A percentile compares a stretch with the other conserved stretches of the same genome.
phyloP scores from a whole-genome alignment of 2,113 vertebrate genomes.

The Puntigrus tetrazona region DNA sequence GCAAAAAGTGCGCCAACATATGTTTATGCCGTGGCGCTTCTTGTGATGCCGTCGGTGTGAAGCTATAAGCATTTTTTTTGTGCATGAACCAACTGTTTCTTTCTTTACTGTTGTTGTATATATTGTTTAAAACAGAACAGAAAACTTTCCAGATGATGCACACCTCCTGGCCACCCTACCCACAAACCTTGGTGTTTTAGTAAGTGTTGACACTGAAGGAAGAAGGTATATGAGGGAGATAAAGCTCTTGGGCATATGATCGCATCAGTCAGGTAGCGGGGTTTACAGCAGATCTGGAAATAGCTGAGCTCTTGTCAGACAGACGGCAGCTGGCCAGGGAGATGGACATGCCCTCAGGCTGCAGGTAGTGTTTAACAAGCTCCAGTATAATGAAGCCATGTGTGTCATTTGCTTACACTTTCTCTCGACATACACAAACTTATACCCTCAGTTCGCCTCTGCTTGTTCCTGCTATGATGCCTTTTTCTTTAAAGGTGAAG shows the following conservation, averaged over 20 bases:
- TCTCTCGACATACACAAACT: constrained; percentile 18
- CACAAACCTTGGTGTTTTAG: not conserved
- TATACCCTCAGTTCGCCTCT: not conserved
- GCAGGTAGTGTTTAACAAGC: constrained; percentile 57
- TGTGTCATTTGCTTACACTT: constrained; percentile 55
- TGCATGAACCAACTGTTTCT: no score
- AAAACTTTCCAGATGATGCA: no score
- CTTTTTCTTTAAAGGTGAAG: not conserved
- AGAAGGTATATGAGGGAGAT: not conserved
- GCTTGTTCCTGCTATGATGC: not conserved
- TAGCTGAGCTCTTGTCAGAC: constrained; percentile 32
- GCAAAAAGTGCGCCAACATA: no score
- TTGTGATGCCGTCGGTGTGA: no score
- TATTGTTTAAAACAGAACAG: no score
- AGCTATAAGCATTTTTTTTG: no score
- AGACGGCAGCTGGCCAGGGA: constrained; percentile 6
- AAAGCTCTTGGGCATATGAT: constrained; percentile 22
- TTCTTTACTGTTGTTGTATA: no score
- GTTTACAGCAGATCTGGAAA: constrained; percentile 26
- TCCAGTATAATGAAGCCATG: constrained; percentile 45
- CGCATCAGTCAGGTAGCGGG: constrained; percentile 36
- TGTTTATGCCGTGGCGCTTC: no score
- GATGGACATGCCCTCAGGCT: constrained; percentile 40
- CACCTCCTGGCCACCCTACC: not conserved
- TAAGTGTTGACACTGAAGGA: not conserved